These are phyloP conservation scores for Holacanthella duospinosa DNA, from an alignment of 2,888 invertebrate genomes.

Conservation along the genomic window DNA sequence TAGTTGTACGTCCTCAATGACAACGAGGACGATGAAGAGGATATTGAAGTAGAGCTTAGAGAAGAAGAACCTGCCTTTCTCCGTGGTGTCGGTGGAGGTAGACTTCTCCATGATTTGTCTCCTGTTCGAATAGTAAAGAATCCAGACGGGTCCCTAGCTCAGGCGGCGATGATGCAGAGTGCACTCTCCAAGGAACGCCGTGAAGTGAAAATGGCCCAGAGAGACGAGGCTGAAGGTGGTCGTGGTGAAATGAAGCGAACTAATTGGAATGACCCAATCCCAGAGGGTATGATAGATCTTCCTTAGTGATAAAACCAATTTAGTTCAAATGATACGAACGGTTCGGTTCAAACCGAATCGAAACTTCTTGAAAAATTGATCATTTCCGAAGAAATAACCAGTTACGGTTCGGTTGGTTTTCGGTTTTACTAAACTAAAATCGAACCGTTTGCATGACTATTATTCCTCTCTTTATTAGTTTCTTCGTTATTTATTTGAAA, in stretches of 20 bases:
- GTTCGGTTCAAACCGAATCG: too few relatives aligned
- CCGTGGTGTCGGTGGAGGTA: slow-evolving; percentile 69
- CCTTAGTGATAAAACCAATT: too few relatives aligned
- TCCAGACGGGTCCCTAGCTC: slow-evolving; percentile 96
- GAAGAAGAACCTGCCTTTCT: slow-evolving; percentile 98
- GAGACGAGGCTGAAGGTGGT: slow-evolving; percentile 71
- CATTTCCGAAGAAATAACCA: too few relatives aligned
- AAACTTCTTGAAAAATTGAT: too few relatives aligned
- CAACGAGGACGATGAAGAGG: slow-evolving; percentile 89
- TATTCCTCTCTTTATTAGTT: too few relatives aligned
- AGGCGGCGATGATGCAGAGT: slow-evolving; percentile 98
- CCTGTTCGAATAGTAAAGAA: slow-evolving; percentile 94
- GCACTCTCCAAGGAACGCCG: slow-evolving; percentile 93
- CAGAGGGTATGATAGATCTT: slow-evolving; percentile 59
- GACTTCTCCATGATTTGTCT: slow-evolving; percentile 80
- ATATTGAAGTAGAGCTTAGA: slow-evolving; percentile 93
- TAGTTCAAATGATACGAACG: too few relatives aligned
- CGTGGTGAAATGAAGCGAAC: slow-evolving; percentile 58
- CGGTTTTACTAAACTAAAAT: too few relatives aligned
- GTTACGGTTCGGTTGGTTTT: too few relatives aligned
- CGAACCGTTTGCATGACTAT: too few relatives aligned
- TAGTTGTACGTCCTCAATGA: slow-evolving; percentile 74
- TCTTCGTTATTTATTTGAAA: neutral
- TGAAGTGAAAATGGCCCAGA: slow-evolving; percentile 89
- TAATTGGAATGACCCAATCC: slow-evolving; percentile 93